phyloP scores from a whole-genome alignment of 1,140 invertebrate genomes.

The Hesperophylax magnus region DNA sequence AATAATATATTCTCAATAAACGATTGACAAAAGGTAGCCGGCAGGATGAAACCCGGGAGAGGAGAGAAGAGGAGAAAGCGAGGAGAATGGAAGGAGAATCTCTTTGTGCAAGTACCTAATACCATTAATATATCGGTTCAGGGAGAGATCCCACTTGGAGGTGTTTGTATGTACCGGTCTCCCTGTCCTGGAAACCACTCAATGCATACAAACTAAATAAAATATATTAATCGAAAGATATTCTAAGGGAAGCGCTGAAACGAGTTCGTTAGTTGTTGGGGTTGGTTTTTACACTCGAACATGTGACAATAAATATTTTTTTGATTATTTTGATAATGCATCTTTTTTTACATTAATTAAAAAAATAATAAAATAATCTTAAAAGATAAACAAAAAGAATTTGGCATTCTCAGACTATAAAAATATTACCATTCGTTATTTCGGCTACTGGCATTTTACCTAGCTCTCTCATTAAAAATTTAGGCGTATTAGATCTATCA shows the following conservation, averaged over 20 bases:
- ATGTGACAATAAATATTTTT: too few species aligned
- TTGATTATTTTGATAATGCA: too few species aligned
- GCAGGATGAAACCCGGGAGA: neutral
- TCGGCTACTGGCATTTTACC: too few species aligned
- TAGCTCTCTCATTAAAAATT: too few species aligned
- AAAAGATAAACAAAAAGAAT: too few species aligned
- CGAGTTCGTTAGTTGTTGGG: slow-evolving; percentile 37
- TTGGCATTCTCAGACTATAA: too few species aligned
- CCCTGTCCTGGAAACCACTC: neutral
- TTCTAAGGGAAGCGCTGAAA: slow-evolving; percentile 34
- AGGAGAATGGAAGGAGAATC: too few species aligned
- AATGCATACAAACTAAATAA: slow-evolving; percentile 38
- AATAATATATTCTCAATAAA: slow-evolving; percentile 1
- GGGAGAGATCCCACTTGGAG: neutral
- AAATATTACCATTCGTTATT: too few species aligned
- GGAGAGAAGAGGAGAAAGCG: neutral
- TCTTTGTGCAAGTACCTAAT: neutral
- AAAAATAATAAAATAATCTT: too few species aligned
- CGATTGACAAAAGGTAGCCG: neutral
- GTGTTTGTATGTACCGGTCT: neutral
- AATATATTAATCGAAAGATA: slow-evolving; percentile 35
- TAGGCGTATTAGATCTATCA: too few species aligned
- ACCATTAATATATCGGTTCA: slow-evolving; percentile 14
- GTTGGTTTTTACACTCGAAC: neutral
- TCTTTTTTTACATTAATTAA: too few species aligned